These are phyloP conservation scores for Tachysurus fulvidraco DNA, from an alignment of 2,113 vertebrate species.

Conservation along the genomic window DNA sequence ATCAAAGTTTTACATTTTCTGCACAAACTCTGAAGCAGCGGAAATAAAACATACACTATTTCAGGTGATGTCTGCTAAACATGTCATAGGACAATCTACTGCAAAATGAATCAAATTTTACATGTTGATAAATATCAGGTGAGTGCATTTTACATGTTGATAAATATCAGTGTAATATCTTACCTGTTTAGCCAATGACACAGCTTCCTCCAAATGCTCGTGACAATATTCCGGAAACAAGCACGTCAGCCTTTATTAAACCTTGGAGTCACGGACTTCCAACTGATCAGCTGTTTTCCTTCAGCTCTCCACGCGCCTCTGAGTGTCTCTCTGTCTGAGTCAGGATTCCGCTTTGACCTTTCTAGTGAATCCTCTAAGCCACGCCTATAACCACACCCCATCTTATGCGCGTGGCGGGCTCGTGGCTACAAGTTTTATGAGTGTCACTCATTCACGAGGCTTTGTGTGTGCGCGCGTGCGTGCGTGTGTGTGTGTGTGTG, in stretches of 20 bases:
- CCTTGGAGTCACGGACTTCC: constrained; percentile 33
- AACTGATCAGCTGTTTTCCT: constrained; percentile 42
- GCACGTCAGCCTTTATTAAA: not conserved
- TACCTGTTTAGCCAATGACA: constrained; percentile 8
- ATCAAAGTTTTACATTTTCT: not conserved
- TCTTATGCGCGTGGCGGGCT: constrained; percentile 75
- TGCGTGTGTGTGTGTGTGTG: constrained; percentile 48
- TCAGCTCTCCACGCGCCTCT: constrained; percentile 63
- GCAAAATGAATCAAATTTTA: not conserved
- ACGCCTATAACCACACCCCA: constrained; percentile 68
- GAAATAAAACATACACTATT: not conserved
- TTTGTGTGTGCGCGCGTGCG: constrained; percentile 53
- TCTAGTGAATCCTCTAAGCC: constrained; percentile 58
- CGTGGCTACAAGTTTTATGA: constrained; percentile 69
- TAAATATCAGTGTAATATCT: not conserved
- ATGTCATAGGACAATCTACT: not conserved
- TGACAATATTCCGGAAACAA: not conserved
- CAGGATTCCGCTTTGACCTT: constrained; percentile 56
- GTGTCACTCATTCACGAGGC: constrained; percentile 39
- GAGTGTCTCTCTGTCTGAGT: constrained; percentile 60
- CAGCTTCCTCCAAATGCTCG: not conserved
- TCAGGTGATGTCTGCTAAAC: not conserved
- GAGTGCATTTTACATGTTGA: not conserved
- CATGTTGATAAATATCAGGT: not conserved
- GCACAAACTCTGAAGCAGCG: not conserved